phyloP scores from a whole-genome alignment of 1,140 invertebrate genomes.

The Drosophila teissieri region DNA sequence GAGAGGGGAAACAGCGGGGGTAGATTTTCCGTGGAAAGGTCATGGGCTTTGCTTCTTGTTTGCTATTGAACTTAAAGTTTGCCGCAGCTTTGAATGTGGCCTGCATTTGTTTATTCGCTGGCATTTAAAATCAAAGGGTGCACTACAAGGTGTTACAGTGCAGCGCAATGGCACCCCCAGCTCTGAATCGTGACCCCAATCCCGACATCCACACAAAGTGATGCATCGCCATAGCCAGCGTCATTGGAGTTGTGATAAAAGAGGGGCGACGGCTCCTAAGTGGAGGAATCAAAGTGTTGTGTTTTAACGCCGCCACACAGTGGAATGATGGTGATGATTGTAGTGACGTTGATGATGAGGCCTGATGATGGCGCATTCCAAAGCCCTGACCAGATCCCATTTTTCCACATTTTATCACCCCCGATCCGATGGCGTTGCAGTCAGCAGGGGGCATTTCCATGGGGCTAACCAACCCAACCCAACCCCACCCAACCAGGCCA shows the following conservation, averaged over 20 bases:
- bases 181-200: neutral
- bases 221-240: neutral
- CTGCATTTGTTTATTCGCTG: too few relatives aligned
- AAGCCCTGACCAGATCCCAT: neutral
- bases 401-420: slow-evolving; percentile 10
- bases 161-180: too few relatives aligned
- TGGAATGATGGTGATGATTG: slow-evolving; percentile 13
- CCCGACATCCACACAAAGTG: slow-evolving; percentile 4
- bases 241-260: neutral
- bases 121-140: too few relatives aligned
- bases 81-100: too few relatives aligned
- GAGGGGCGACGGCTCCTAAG: neutral
- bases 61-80: too few relatives aligned
- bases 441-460: slow-evolving; percentile 38
- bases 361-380: slow-evolving; percentile 10
- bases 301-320: neutral
- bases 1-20: neutral
- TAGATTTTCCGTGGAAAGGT: neutral
- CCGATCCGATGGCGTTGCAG: slow-evolving; percentile 31
- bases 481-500: neutral
- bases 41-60: neutral
- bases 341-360: slow-evolving; percentile 22
- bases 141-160: too few relatives aligned
- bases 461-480: neutral
- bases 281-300: slow-evolving; percentile 11